A percentile compares a stretch with the other conserved stretches of the same genome.
Conservation (phyloP, 2,888 invertebrate genomes). For the Papilio gigon region DNA sequence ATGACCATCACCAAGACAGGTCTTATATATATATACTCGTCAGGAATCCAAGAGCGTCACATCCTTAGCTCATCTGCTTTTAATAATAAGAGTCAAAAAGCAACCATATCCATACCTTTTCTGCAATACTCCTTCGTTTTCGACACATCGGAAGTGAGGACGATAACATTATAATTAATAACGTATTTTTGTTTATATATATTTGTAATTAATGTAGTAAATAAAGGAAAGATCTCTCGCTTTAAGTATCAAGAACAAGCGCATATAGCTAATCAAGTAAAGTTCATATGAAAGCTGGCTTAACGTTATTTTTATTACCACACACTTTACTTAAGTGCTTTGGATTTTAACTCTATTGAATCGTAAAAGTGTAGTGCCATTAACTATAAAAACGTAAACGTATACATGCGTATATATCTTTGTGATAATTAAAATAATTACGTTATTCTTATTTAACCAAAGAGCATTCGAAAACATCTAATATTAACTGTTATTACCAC, state of each 20-base stretch:
- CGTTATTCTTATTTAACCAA: not conserved
- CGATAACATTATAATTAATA: no score
- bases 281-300: slow-evolving; percentile 21
- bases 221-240: not conserved
- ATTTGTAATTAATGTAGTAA: not conserved
- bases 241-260: not conserved
- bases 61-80: no score
- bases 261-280: slow-evolving; percentile 24
- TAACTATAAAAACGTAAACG: slow-evolving; percentile 15
- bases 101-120: no score
- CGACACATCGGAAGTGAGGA: no score
- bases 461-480: not conserved
- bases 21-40: no score
- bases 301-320: slow-evolving; percentile 36
- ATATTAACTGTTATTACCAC: not conserved
- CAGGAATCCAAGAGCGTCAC: no score
- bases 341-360: slow-evolving; percentile 37
- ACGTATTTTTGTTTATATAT: not conserved
- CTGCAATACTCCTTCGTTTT: no score
- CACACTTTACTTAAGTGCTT: slow-evolving; percentile 38
- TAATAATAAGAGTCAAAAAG: no score
- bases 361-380: slow-evolving; percentile 38
- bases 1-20: no score
- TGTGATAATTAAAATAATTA: not conserved
- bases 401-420: not conserved